Base-by-base conservation (phyloP, 2,797 vertebrate species). In the Halcyon smyrnensis region DNA sequence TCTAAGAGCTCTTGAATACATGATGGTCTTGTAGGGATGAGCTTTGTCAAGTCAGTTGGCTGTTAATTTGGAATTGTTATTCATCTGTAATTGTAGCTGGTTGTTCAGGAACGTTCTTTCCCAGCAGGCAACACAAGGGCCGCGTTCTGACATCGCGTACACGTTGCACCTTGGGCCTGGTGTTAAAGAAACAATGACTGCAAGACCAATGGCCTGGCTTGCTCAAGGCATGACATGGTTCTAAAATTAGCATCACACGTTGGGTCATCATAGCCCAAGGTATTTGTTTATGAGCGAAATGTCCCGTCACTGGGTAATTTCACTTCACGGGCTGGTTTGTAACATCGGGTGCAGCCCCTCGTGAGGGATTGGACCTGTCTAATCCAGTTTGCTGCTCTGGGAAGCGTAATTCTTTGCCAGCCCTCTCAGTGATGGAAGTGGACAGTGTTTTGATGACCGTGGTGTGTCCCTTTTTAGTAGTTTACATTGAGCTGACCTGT, bases 1-100 rank as follows among this genome's bases (percentile, higher is more conserved):
- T 94, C 71, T 71, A 64, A 74, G 71, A 95, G 77, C 78, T 84
- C 48, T 74, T 62, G 86, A n/a, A 8, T 41, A 8, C 9, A 19
- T 41, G 45, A 43, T 43, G 50, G 45, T 28, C 57, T 89, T 70
- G 74, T 20, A 87, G 50, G 81, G 90, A 20, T 68, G 81, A 89
- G 71, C 63, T 84, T 75, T 88, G 71, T 65, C n/a, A 81, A 78
- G 62, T 53, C 68, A 36, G 51, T 30, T 64, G 75, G 50, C 90
- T 95, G 86, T 73, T 89, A 25, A 85, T 87, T 67, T 73, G 57
- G 12, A 75, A 65, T 87, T 63, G 46, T 69, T 82, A 32, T 50
- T 92, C 25, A 20, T 68, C 24, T 87, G 2, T 87, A 48, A 83
- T 81, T 89, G 86, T 92, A 93, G 78, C 24, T 1, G 36, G 57